Conservation (phyloP, 2,113 vertebrate genomes). For the Centropus bengalensis region DNA sequence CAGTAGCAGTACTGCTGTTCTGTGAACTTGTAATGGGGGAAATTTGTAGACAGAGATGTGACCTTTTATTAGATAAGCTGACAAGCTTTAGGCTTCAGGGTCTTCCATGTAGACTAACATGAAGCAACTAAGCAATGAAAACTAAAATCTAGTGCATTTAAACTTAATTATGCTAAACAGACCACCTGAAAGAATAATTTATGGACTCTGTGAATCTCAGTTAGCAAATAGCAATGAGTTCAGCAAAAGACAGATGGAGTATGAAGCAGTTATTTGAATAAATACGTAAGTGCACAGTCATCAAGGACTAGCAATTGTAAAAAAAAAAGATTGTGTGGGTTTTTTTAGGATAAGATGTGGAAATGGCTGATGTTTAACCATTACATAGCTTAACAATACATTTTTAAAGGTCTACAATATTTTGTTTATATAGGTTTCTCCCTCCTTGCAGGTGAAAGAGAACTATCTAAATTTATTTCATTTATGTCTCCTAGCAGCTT, state of each 20-base stretch:
- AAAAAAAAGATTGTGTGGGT: background rate
- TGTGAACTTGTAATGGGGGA: background rate
- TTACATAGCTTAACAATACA: background rate
- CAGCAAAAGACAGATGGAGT: background rate
- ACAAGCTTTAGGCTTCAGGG: background rate
- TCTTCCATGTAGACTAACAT: background rate
- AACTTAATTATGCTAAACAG: background rate
- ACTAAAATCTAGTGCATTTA: background rate
- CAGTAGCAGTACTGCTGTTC: background rate
- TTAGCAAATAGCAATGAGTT: background rate
- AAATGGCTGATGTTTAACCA: background rate
- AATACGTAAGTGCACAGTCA: fast-evolving
- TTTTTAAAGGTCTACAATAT: slow-evolving; percentile 1
- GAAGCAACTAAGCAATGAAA: background rate
- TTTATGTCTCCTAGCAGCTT: slow-evolving; percentile 17
- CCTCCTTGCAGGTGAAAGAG: background rate
- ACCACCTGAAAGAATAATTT: background rate
- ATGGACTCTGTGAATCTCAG: background rate
- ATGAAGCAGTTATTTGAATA: background rate
- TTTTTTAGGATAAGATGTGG: background rate
- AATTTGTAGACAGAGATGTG: background rate
- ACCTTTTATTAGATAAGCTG: background rate
- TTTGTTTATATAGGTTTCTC: slow-evolving; percentile 2
- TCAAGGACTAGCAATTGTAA: background rate
- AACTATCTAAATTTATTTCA: slow-evolving; percentile 30